phyloP scores from a whole-genome alignment of 2,113 vertebrate species.

The Muntiacus muntjak region DNA sequence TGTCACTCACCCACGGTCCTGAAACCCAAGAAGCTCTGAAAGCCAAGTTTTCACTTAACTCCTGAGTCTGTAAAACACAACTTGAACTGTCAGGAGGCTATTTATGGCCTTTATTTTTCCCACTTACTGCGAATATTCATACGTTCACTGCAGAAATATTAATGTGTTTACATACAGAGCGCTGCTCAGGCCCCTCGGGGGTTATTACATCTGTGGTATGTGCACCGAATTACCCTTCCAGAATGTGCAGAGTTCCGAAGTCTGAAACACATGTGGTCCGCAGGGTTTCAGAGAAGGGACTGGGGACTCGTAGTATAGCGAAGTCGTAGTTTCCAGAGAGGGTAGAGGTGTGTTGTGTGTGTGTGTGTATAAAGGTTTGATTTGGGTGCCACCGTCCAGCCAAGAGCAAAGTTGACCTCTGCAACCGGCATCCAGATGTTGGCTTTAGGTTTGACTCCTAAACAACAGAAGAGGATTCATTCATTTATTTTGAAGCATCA shows the following conservation, averaged over 20 bases:
- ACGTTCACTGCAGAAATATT: background rate
- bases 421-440: background rate
- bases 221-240: background rate
- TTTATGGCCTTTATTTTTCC: background rate
- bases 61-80: background rate
- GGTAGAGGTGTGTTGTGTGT: no score
- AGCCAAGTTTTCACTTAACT: background rate
- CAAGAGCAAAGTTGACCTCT: background rate
- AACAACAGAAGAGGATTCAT: background rate
- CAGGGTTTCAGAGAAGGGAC: background rate
- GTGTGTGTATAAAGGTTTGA: background rate
- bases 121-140: background rate
- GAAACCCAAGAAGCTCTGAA: background rate
- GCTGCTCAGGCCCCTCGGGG: background rate
- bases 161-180: background rate
- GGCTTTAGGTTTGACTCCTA: background rate
- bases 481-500: background rate
- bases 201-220: background rate
- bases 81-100: background rate
- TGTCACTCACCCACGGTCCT: fast-evolving
- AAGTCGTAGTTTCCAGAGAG: background rate
- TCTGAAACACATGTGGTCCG: background rate
- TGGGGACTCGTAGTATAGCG: no score
- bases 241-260: background rate
- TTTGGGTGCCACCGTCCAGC: background rate